A percentile compares a stretch with the other conserved stretches of the same genome.
Evolutionary conservation across 2,113 vertebrate species (phyloP).

Genomic region (Sarotherodon lohbergeri): DNA sequence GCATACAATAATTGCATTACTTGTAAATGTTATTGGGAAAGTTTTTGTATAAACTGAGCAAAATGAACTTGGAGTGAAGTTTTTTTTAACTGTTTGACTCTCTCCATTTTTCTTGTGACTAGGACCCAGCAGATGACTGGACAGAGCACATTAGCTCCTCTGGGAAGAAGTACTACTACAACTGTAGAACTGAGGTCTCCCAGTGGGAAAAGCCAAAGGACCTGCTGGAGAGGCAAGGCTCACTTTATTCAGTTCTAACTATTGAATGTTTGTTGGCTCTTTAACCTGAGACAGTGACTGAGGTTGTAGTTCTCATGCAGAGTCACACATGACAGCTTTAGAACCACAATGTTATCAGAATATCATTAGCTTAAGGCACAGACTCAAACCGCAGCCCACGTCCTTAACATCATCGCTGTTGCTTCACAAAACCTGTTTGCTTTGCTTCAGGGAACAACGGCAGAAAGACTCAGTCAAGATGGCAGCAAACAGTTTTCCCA

Average conservation of each 20-base stretch:
- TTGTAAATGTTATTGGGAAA: neutral
- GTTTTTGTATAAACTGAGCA: neutral
- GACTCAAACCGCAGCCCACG: neutral
- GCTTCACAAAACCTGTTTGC: neutral
- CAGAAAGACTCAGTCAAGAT: conserved; percentile 94
- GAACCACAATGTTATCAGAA: neutral
- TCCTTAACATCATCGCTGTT: neutral
- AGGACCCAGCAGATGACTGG: conserved; percentile 97
- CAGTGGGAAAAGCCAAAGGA: conserved; percentile 99
- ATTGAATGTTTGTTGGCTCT: neutral
- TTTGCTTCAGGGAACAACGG: conserved; percentile 85
- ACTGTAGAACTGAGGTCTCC: conserved; percentile 98
- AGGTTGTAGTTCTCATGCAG: neutral
- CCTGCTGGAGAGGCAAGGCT: conserved; percentile 90
- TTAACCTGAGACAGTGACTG: neutral
- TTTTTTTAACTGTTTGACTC: neutral
- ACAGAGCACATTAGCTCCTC: conserved; percentile 99
- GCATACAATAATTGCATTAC: neutral
- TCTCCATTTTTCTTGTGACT: conserved; percentile 57
- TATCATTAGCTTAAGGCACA: neutral
- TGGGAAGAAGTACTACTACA: conserved; percentile 99
- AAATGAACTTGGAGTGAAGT: neutral
- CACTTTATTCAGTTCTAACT: neutral
- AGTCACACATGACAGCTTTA: neutral
- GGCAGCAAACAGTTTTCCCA: conserved; percentile 93